These are phyloP conservation scores for Rhamphomyia laevipes DNA, from an alignment of 2,888 invertebrate species.

Conservation along the genomic window DNA sequence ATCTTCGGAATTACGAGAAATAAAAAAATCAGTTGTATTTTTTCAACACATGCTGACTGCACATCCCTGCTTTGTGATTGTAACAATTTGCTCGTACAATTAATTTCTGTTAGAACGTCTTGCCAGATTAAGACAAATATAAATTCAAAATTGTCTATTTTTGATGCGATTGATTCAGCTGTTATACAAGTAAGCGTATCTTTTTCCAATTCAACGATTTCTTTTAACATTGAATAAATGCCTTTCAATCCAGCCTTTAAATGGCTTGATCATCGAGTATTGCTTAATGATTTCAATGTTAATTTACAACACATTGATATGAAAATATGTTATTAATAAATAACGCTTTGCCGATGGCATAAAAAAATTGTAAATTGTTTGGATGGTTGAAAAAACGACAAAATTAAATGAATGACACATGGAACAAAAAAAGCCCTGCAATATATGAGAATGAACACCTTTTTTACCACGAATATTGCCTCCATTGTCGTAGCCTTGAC, in stretches of 20 bases:
- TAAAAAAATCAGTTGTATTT: not conserved
- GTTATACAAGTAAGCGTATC: not conserved
- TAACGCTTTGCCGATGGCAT: slow-evolving; percentile 6
- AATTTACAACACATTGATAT: not conserved
- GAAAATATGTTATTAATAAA: not conserved
- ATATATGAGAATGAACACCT: not conserved
- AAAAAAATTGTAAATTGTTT: slow-evolving; percentile 9
- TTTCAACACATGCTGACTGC: not conserved
- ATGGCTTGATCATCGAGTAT: not conserved
- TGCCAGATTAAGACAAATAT: not conserved
- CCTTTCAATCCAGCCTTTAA: not conserved
- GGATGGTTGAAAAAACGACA: slow-evolving; percentile 7
- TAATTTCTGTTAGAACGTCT: not conserved
- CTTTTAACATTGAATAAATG: not conserved
- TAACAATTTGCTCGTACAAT: not conserved
- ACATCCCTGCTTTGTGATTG: not conserved
- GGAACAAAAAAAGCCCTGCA: slow-evolving; percentile 7
- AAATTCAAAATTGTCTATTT: not conserved
- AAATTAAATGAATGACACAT: slow-evolving; percentile 4
- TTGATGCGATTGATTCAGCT: not conserved
- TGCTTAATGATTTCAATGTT: not conserved
- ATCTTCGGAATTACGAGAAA: not conserved
- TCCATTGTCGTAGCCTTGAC: slow-evolving; percentile 1
- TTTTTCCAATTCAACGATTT: not conserved
- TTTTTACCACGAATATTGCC: not conserved